phyloP scores from a whole-genome alignment of 2,888 invertebrate genomes.

The Clanis bilineata region DNA sequence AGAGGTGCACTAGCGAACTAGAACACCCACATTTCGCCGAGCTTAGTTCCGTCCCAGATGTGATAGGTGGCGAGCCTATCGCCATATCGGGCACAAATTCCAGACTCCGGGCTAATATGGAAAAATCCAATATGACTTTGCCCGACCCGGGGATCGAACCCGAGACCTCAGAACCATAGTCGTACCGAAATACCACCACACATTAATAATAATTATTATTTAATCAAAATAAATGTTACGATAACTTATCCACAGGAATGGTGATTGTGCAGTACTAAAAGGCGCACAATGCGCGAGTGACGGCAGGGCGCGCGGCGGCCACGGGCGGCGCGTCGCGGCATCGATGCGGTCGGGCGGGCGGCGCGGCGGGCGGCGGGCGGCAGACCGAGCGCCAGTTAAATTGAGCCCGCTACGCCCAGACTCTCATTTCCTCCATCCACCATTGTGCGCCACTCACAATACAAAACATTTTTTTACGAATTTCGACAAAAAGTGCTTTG shows the following conservation, averaged over 20 bases:
- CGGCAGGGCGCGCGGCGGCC: conserved; percentile 24
- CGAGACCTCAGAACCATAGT: too few species aligned
- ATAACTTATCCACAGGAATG: conserved; percentile 43
- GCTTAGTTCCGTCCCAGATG: too few species aligned
- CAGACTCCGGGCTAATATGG: too few species aligned
- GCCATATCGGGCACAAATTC: too few species aligned
- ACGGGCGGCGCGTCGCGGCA: conserved; percentile 20
- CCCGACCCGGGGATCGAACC: too few species aligned
- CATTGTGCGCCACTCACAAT: conserved; percentile 79
- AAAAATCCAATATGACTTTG: too few species aligned
- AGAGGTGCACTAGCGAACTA: too few species aligned
- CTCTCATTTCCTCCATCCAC: conserved; percentile 79
- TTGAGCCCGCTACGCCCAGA: conserved; percentile 76
- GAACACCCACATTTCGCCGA: too few species aligned
- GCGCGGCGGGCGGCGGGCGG: conserved; percentile 41
- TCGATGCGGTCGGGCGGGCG: conserved; percentile 26
- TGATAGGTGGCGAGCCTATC: too few species aligned
- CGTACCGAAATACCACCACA: too few species aligned
- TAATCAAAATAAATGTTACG: conserved; percentile 15
- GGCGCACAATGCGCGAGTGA: conserved; percentile 44
- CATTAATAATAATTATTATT: too few species aligned
- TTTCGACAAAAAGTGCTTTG: conserved; percentile 79
- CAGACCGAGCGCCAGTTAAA: conserved; percentile 68
- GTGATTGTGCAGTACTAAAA: conserved; percentile 52
- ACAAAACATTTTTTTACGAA: conserved; percentile 80